Base-by-base conservation (phyloP, 2,888 invertebrate genomes). In the Dorcus parallelipipedus region DNA sequence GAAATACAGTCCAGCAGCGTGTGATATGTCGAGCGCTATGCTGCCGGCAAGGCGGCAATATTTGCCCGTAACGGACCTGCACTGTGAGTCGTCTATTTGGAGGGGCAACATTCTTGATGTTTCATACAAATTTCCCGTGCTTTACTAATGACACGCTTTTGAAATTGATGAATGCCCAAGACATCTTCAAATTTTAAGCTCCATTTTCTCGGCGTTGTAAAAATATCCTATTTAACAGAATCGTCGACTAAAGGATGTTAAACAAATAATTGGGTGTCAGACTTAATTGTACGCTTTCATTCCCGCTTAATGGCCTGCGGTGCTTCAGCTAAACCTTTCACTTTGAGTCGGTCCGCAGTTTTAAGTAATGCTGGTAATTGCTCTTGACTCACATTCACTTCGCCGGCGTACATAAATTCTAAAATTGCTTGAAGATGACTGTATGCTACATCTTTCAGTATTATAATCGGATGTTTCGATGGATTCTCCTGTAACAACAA, bases 401-500 rank as follows among this genome's bases (percentile, higher is more conserved):
- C 94, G 4, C 93, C 95, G 9, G 93, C 94, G 71, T 84, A 84
- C 95, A 95, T 95, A 77, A 94, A 95, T 81, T 95, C 95, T 75
- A 95, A 80, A 73, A 95, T 94, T 41, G 94, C 93, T 81, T 94
- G 93, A 71, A 95, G 83, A 77, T 95, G 94, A 70, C 90, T 88
- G 77, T 93, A 95, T 38, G 94, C 93, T 52, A 95, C 95, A 76
- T 95, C 95, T 82, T 95, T 95, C 73, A 95, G 80, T 72, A 95
- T 95, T 73, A 95, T 95, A 71, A 95, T 95, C 9, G 95, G 95
- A 78, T 95, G 95, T 79, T 95, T 95, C 67, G 94, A 95, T 62
- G 95, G 95, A 78, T 95, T 95, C 82, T 95, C 95, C 93, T 95
- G 76, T 5, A 81, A 81, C 14, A 20, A 53, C 23, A 53, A 53